Conservation (phyloP, 2,888 invertebrate genomes). For the Thymelicus lineola region DNA sequence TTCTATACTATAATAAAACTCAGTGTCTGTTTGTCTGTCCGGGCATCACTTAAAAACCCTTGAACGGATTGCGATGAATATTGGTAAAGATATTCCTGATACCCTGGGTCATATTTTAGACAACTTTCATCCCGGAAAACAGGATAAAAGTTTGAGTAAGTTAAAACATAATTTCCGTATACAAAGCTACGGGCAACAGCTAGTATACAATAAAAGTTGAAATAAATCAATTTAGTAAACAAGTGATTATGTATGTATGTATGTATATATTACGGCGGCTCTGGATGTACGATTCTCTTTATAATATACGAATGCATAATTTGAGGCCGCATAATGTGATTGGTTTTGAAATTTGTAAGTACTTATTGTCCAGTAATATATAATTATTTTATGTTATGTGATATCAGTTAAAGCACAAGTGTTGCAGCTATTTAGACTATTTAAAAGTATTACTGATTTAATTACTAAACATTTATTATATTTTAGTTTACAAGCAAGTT, state of each 20-base stretch:
- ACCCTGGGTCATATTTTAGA: no score
- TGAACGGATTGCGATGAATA: no score
- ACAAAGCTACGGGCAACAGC: no score
- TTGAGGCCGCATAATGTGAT: constrained; percentile 10
- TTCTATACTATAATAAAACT: no score
- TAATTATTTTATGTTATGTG: neutral
- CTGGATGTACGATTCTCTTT: no score
- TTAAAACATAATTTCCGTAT: no score
- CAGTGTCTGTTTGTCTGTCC: no score
- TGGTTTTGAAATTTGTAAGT: constrained; percentile 35
- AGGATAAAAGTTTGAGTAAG: no score
- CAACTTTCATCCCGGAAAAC: no score
- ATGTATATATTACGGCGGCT: neutral
- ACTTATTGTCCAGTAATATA: constrained; percentile 38
- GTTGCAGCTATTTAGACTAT: constrained; percentile 58
- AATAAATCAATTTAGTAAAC: constrained; percentile 18
- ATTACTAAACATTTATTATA: constrained; percentile 57
- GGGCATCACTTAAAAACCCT: no score
- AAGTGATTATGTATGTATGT: neutral
- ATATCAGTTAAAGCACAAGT: constrained; percentile 47
- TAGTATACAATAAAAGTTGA: neutral
- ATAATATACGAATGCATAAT: neutral
- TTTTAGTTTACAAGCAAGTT: constrained; percentile 21
- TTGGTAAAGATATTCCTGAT: no score
- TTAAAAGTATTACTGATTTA: constrained; percentile 70